A percentile compares a stretch with the other conserved stretches of the same genome.
phyloP scores from a whole-genome alignment of 53 echinoderm and acorn worm genomes.

The Mesocentrotus franciscanus region DNA sequence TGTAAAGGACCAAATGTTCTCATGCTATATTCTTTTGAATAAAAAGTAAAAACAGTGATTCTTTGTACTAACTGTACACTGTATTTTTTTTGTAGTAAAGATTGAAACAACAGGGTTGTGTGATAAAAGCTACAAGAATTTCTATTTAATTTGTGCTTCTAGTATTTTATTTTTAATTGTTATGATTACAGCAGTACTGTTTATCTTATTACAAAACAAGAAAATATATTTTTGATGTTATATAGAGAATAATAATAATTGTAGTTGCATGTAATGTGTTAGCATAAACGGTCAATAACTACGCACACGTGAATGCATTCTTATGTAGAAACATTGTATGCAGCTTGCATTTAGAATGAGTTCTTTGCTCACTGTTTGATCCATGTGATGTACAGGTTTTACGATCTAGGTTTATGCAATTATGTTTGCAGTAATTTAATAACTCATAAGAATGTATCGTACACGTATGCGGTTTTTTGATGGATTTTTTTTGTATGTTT shows the following conservation, averaged over 20 bases:
- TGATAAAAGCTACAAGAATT: not conserved
- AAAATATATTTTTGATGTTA: not conserved
- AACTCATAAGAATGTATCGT: too few relatives aligned
- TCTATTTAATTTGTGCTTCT: not conserved
- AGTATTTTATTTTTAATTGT: not conserved
- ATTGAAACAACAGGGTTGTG: not conserved
- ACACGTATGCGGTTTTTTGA: too few relatives aligned
- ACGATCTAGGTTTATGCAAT: too few relatives aligned
- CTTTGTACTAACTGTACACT: not conserved
- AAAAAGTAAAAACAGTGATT: too few relatives aligned
- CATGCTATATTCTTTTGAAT: too few relatives aligned
- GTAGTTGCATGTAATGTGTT: not conserved
- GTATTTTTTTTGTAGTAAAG: not conserved
- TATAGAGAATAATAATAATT: not conserved
- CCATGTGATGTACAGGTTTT: too few relatives aligned
- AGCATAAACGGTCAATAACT: not conserved
- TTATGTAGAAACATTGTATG: not conserved
- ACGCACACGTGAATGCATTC: not conserved
- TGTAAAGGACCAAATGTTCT: too few relatives aligned
- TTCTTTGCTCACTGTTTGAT: not conserved
- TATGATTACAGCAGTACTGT: not conserved
- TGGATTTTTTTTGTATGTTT: too few relatives aligned
- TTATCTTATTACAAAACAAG: not conserved
- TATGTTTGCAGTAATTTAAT: too few relatives aligned
- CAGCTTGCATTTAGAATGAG: not conserved